phyloP scores from a whole-genome alignment of 1,140 invertebrate species.

The Eupeodes corollae region DNA sequence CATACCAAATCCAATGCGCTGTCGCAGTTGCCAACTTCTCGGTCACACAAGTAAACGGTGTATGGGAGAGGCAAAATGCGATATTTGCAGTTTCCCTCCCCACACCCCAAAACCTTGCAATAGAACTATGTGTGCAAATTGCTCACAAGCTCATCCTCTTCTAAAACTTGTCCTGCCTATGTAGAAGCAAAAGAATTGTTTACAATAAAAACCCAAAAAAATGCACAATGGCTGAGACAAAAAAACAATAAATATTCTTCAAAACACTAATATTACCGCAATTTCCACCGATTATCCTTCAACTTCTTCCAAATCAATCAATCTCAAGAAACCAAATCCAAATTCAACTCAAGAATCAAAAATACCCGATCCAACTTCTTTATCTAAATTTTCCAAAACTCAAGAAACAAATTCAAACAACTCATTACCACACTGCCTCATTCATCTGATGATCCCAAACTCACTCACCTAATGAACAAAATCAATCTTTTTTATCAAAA shows the following conservation, averaged over 20 bases:
- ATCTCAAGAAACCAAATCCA: too few species aligned
- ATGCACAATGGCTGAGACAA: background rate
- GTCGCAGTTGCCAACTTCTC: background rate
- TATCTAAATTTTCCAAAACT: too few species aligned
- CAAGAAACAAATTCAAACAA: too few species aligned
- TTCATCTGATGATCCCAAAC: too few species aligned
- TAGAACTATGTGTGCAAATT: background rate
- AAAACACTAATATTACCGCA: too few species aligned
- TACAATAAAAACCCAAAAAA: background rate
- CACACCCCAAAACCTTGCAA: background rate
- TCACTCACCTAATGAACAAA: too few species aligned
- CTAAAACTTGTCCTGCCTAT: background rate
- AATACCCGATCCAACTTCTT: too few species aligned
- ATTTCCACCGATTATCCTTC: too few species aligned
- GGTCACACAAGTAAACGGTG: background rate
- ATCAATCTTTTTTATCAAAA: too few species aligned
- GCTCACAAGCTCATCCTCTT: background rate
- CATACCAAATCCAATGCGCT: background rate
- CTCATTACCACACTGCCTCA: too few species aligned
- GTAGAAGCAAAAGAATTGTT: background rate
- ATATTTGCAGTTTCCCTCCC: background rate
- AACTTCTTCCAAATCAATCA: too few species aligned
- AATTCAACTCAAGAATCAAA: too few species aligned
- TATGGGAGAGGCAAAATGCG: background rate
- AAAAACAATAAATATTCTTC: background rate